These are phyloP conservation scores for Lagopus leucura DNA, from an alignment of 2,113 vertebrate species.

Conservation along the genomic window DNA sequence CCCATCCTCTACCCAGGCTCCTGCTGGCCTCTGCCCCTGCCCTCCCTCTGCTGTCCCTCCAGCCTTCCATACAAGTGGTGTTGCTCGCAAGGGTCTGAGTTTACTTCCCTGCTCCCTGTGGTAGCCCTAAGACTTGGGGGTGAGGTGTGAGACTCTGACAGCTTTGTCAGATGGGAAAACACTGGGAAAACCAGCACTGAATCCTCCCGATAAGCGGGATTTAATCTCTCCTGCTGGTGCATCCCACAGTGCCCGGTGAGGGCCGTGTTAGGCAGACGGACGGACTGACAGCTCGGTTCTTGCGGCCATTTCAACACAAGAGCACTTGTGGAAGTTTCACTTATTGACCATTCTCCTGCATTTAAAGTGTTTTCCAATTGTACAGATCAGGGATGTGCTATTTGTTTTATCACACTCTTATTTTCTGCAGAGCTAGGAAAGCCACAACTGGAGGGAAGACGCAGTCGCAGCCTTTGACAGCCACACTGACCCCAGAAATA, in stretches of 20 bases:
- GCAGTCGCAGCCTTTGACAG: neutral
- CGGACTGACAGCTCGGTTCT: neutral
- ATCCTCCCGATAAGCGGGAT: neutral
- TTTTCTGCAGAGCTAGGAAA: neutral
- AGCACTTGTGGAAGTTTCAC: neutral
- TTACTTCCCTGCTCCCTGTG: neutral
- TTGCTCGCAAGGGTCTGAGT: neutral
- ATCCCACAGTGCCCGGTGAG: neutral
- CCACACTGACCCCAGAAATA: neutral
- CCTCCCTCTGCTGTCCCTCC: neutral
- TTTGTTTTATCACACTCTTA: neutral
- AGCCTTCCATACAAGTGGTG: fast-evolving
- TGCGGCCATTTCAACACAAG: neutral
- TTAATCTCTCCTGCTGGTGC: neutral
- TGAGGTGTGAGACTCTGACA: neutral
- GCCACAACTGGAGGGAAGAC: neutral
- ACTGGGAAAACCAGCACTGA: neutral
- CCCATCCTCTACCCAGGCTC: neutral
- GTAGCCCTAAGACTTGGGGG: neutral
- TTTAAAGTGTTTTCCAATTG: neutral
- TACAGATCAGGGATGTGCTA: neutral
- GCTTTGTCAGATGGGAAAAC: constrained; percentile 51
- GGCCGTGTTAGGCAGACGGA: neutral
- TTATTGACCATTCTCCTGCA: neutral
- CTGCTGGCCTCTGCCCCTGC: fast-evolving